These are phyloP conservation scores for Nannoperca australis DNA, from an alignment of 2,797 vertebrate genomes.

Conservation along the genomic window DNA sequence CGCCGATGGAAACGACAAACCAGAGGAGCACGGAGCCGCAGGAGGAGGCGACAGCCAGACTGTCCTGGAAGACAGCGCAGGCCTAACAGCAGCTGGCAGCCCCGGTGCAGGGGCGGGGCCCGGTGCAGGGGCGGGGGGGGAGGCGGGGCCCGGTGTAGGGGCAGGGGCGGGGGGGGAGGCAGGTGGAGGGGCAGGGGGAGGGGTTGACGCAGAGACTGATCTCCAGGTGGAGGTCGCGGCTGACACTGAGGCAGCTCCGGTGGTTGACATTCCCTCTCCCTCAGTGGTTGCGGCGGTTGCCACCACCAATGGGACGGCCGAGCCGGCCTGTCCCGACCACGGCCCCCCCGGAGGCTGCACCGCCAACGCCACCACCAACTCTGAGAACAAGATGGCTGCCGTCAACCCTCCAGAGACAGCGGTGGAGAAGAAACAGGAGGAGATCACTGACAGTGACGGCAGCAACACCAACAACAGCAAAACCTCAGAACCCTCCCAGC, in stretches of 20 bases:
- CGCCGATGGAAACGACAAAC: constrained; percentile 11
- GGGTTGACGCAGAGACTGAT: constrained; percentile 38
- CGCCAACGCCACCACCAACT: constrained; percentile 43
- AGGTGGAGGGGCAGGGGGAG: constrained; percentile 11
- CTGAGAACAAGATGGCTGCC: constrained; percentile 86
- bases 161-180: constrained; percentile 12
- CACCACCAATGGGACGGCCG: constrained; percentile 75
- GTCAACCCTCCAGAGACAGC: constrained; percentile 85
- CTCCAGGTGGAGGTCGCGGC: constrained; percentile 50
- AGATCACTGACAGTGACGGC: constrained; percentile 83
- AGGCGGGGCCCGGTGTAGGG: background rate
- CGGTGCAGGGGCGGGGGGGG: constrained; percentile 4
- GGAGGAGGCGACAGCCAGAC: constrained; percentile 28
- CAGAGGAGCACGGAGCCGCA: constrained; percentile 28
- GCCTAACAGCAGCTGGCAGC: constrained; percentile 37
- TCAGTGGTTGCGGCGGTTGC: constrained; percentile 11
- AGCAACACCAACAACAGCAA: constrained; percentile 86
- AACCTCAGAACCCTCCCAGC: constrained; percentile 90
- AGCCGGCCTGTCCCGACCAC: constrained; percentile 48
- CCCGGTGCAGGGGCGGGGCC: background rate
- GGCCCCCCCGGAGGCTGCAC: constrained; percentile 46
- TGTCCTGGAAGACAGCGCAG: background rate
- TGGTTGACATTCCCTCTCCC: constrained; percentile 48
- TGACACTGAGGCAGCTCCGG: constrained; percentile 53
- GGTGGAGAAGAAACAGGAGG: constrained; percentile 84